These are phyloP conservation scores for Jordanella pulchra DNA, from an alignment of 2,797 vertebrate genomes.

Conservation along the genomic window DNA sequence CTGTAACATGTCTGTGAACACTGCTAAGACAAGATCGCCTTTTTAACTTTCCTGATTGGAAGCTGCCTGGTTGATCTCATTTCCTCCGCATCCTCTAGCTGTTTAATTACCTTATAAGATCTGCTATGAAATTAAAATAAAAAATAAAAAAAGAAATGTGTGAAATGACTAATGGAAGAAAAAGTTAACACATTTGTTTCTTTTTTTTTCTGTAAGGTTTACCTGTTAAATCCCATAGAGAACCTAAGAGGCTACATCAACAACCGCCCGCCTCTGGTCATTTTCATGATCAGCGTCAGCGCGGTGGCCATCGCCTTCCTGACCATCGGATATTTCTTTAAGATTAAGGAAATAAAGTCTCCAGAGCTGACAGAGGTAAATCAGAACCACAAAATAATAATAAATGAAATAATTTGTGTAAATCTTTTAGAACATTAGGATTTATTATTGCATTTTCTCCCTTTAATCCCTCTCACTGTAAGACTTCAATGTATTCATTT, in stretches of 20 bases:
- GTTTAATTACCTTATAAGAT: no score
- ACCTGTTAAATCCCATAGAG: slow-evolving; percentile 91
- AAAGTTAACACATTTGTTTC: not conserved
- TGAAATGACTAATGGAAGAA: no score
- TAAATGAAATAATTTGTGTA: not conserved
- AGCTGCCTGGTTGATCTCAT: not conserved
- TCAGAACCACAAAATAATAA: not conserved
- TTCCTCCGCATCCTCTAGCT: not conserved
- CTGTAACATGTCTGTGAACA: not conserved
- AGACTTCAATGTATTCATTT: not conserved
- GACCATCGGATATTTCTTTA: slow-evolving; percentile 98
- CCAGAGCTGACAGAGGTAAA: slow-evolving; percentile 93
- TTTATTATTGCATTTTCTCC: not conserved
- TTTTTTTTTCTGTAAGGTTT: slow-evolving; percentile 79
- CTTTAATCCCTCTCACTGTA: slow-evolving; percentile 2
- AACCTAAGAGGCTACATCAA: slow-evolving; percentile 94
- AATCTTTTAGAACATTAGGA: no score
- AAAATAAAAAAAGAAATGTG: no score
- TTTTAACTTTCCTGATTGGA: no score
- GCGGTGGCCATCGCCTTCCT: slow-evolving; percentile 98
- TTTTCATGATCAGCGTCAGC: slow-evolving; percentile 98
- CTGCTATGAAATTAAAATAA: no score
- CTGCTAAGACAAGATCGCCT: no score
- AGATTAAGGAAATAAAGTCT: slow-evolving; percentile 99
- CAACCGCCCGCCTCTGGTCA: slow-evolving; percentile 95